These are phyloP conservation scores for Xestia xanthographa DNA, from an alignment of 2,888 invertebrate species.

Conservation along the genomic window DNA sequence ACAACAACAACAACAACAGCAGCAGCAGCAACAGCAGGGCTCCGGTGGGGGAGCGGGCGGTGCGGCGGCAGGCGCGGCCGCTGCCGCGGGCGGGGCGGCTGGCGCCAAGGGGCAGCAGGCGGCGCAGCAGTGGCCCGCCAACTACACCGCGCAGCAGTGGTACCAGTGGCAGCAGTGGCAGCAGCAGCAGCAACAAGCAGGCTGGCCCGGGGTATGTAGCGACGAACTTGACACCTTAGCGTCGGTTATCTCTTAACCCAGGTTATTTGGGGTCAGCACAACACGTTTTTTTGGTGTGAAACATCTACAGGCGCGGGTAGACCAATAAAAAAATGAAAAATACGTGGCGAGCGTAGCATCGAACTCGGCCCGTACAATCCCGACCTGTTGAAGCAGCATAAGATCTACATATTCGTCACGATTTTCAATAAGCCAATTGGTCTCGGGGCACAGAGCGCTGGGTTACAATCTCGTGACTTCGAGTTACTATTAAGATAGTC, in stretches of 20 bases:
- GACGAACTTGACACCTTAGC: neutral
- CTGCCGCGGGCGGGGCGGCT: slow-evolving; percentile 68
- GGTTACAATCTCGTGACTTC: too few species aligned
- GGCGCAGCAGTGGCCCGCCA: slow-evolving; percentile 78
- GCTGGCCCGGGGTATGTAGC: slow-evolving; percentile 78
- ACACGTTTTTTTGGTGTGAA: neutral
- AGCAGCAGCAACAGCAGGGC: slow-evolving; percentile 52
- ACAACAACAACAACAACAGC: slow-evolving; percentile 16
- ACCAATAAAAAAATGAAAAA: too few species aligned
- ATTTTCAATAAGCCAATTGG: too few species aligned
- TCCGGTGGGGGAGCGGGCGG: slow-evolving; percentile 64
- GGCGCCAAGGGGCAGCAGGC: slow-evolving; percentile 65
- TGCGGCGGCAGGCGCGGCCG: slow-evolving; percentile 9
- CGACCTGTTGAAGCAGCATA: too few species aligned
- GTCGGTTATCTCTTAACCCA: neutral
- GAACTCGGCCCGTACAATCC: too few species aligned
- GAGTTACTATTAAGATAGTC: neutral
- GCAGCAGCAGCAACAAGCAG: slow-evolving; percentile 84
- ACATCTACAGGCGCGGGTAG: too few species aligned
- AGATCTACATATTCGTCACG: too few species aligned
- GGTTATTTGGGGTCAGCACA: neutral
- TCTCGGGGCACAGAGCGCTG: too few species aligned
- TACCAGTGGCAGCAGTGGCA: slow-evolving; percentile 90
- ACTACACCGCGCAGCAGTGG: slow-evolving; percentile 87
- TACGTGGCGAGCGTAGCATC: too few species aligned